A percentile compares a stretch with the other conserved stretches of the same genome.
phyloP scores from a whole-genome alignment of 2,888 invertebrate species.

The Ornithoptera alexandrae region DNA sequence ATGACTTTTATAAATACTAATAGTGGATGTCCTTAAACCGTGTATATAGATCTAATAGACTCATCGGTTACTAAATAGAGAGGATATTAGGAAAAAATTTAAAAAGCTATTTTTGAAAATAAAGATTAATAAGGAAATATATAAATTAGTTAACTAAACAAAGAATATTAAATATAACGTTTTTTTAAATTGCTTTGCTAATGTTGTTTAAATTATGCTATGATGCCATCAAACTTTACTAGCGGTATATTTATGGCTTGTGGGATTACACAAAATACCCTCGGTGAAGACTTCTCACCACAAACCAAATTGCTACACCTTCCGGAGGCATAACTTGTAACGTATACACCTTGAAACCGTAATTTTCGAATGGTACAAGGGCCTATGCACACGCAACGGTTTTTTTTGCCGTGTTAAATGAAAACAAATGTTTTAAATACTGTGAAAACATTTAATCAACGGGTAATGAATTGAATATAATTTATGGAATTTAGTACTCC shows the following conservation, averaged over 20 bases:
- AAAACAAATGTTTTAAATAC: slow-evolving; percentile 7
- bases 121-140: neutral
- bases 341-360: slow-evolving; percentile 24
- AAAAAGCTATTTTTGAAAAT: neutral
- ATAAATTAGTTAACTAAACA: neutral
- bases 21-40: no score
- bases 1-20: no score
- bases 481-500: no score
- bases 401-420: slow-evolving; percentile 13
- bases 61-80: no score
- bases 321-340: slow-evolving; percentile 25
- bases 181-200: neutral
- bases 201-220: neutral
- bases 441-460: neutral
- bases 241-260: neutral
- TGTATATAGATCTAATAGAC: no score
- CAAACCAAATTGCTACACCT: slow-evolving; percentile 28
- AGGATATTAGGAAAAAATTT: neutral
- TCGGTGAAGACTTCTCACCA: slow-evolving; percentile 17
- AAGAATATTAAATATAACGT: neutral
- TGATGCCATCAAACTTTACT: neutral
- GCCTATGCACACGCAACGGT: slow-evolving; percentile 25
- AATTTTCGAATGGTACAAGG: slow-evolving; percentile 23
- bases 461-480: neutral
- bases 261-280: slow-evolving; percentile 19